Conservation (phyloP, 92 coral and sea anemone species). For the Bergia puertoricense region DNA sequence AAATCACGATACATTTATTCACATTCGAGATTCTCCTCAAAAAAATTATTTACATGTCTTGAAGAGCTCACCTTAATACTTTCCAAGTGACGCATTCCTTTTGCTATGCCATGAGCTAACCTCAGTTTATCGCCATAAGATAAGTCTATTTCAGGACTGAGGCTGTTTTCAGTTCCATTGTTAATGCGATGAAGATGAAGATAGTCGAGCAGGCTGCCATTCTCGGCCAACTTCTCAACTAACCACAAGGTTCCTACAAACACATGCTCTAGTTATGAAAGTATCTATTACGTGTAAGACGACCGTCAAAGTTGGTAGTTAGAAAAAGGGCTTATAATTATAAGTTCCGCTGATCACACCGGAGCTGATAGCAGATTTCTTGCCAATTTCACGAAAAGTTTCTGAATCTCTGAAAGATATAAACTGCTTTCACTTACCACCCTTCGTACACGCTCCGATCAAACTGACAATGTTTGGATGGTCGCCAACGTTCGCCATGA, state of each 20-base stretch:
- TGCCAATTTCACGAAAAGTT: no score
- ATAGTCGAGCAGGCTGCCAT: slow-evolving; percentile 31
- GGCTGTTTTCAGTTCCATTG: neutral
- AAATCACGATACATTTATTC: neutral
- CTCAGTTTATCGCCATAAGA: slow-evolving; percentile 20
- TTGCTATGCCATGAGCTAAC: slow-evolving; percentile 30
- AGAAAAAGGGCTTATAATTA: no score
- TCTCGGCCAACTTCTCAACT: slow-evolving; percentile 32
- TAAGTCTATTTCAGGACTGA: slow-evolving; percentile 19
- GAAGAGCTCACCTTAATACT: slow-evolving; percentile 13
- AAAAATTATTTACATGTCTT: neutral
- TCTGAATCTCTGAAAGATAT: neutral
- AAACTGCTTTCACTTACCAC: neutral
- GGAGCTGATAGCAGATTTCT: no score
- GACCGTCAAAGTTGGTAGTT: no score
- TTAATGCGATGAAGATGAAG: slow-evolving; percentile 19
- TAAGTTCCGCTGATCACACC: no score
- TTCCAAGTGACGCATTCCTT: slow-evolving; percentile 37
- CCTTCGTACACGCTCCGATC: slow-evolving; percentile 29
- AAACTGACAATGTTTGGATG: slow-evolving; percentile 29
- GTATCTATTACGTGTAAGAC: no score
- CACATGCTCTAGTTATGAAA: no score
- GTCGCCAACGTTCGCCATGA: slow-evolving; percentile 25
- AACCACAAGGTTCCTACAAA: slow-evolving; percentile 36
- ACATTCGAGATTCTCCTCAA: neutral